Conservation (phyloP, 2,797 vertebrate genomes). For the Sebastiscus albofasciatus region DNA sequence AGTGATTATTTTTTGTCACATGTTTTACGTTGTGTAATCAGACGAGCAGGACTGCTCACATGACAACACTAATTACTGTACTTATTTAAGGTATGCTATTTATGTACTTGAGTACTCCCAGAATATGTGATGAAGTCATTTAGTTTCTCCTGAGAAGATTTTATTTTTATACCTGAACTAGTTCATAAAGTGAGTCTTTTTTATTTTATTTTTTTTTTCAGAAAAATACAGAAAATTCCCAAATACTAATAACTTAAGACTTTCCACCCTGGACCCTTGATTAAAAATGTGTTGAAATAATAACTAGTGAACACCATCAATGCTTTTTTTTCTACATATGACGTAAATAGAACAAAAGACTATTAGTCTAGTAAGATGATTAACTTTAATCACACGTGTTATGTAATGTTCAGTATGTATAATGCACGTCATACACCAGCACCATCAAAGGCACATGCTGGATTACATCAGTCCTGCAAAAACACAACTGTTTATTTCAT, state of each 20-base stretch:
- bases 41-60: neutral
- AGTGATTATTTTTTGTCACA: neutral
- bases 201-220: neutral
- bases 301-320: too few relatives aligned
- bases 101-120: neutral
- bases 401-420: neutral
- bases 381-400: slow-evolving; percentile 3
- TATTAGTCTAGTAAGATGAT: neutral
- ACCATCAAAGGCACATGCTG: neutral
- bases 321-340: neutral
- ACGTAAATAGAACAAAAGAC: neutral
- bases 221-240: neutral
- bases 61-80: neutral
- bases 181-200: neutral
- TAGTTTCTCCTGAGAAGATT: neutral
- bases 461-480: slow-evolving; percentile 20
- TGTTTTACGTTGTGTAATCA: slow-evolving; percentile 7
- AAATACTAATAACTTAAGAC: neutral
- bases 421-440: neutral
- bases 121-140: neutral
- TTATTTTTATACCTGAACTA: neutral
- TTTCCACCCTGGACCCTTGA: neutral
- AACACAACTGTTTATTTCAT: slow-evolving; percentile 4
- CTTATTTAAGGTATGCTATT: neutral
- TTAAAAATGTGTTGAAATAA: neutral